phyloP scores from a whole-genome alignment of 1,140 invertebrate genomes.

The Leptinotarsa lineolata region DNA sequence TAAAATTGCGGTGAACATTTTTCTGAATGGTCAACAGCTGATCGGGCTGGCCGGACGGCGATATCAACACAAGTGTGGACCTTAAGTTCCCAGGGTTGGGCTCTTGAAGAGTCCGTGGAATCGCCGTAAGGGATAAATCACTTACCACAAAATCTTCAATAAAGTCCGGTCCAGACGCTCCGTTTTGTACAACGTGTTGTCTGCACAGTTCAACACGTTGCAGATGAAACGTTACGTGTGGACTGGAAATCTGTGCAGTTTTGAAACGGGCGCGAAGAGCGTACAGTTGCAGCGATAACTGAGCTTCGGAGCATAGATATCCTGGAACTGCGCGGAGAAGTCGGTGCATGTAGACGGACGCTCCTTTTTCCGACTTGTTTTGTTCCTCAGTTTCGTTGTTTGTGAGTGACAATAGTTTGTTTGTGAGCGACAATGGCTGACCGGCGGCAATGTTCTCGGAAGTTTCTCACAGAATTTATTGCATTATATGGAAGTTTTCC shows the following conservation, averaged over 20 bases:
- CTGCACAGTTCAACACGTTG: constrained; percentile 26
- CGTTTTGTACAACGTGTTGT: constrained; percentile 24
- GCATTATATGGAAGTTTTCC: constrained; percentile 21
- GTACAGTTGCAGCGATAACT: background rate
- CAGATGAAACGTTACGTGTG: constrained; percentile 11
- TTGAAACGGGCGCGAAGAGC: background rate
- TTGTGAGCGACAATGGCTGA: background rate
- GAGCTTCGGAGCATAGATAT: constrained; percentile 10
- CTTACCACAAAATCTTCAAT: too few relatives aligned
- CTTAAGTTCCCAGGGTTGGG: too few relatives aligned
- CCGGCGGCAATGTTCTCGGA: background rate
- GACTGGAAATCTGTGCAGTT: too few relatives aligned
- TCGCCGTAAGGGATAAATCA: too few relatives aligned
- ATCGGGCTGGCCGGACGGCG: too few relatives aligned
- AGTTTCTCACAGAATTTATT: constrained; percentile 31
- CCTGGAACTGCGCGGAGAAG: constrained; percentile 3
- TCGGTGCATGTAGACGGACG: background rate
- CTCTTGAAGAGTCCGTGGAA: too few relatives aligned
- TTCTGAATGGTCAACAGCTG: too few relatives aligned
- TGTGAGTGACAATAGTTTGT: constrained; percentile 4
- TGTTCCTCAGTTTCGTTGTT: background rate
- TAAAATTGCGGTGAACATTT: too few relatives aligned
- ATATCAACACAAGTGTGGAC: too few relatives aligned
- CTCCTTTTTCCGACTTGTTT: background rate
- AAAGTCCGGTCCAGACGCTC: constrained; percentile 4